Base-by-base conservation (phyloP, 2,888 invertebrate species). In the Tineola bisselliella region DNA sequence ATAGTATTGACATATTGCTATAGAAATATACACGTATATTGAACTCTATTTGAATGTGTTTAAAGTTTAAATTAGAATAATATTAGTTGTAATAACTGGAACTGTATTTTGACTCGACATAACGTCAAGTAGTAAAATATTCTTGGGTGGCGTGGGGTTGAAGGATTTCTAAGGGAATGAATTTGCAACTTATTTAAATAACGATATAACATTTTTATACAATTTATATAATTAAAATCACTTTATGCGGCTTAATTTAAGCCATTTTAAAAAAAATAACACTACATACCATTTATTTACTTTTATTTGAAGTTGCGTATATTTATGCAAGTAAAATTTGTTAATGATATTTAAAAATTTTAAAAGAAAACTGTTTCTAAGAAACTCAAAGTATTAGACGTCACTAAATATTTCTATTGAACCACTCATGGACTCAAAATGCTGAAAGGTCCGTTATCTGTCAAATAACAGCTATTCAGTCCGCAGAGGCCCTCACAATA, bases 401-500 rank as follows among this genome's bases (percentile, higher is more conserved):
- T 25, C 6, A 25, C 25, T 6, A 38, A 38, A 38, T 10, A 38
- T 38, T 38, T 38, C 5, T 38, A 38, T 38, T 6, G 48, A 8
- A 6, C n/a, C 48, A 48, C 17, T 2, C 48, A 3, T 48, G 48
- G 48, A 48, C 48, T 48, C 8, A n/a, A 48, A 54, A 25, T 54
- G 13, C 19, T 48, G 43, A 67, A 69, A 69, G 71, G 68, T 65
- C 83, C 81, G 84, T 79, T 84, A 79, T 74, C 72, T 75, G 67
- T 65, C 25, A 59, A 73, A 75, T 73, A 79, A 79, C 76, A 80
- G 76, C 78, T 69, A 73, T 70, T 68, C 69, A 69, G 70, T 44
- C 58, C 76, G 77, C 80, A 73, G 79, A 72, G 70, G 69, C 68
- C 73, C 76, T 48, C 76, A 84, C 83, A 84, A 84, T 83, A 83